phyloP scores from a whole-genome alignment of 2,888 invertebrate species.

The Emmelina monodactyla region DNA sequence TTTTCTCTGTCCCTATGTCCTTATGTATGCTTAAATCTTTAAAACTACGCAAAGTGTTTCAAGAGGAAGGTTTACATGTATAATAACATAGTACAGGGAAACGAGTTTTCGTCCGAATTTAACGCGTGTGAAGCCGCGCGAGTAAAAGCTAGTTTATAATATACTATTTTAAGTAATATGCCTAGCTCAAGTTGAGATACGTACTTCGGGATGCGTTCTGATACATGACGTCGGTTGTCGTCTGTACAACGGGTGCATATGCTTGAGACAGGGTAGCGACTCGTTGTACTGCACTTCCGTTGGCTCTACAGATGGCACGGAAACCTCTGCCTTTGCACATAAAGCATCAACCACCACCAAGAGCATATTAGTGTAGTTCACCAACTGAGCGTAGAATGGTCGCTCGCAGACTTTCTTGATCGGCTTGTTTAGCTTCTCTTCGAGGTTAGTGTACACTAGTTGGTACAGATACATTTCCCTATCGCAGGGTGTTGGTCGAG shows the following conservation, averaged over 20 bases:
- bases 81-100: too few relatives aligned
- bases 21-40: too few relatives aligned
- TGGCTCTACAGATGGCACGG: constrained; percentile 43
- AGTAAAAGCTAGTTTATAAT: too few relatives aligned
- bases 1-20: too few relatives aligned
- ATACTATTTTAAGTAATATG: too few relatives aligned
- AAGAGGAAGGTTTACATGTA: too few relatives aligned
- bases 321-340: constrained; percentile 62
- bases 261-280: constrained; percentile 67
- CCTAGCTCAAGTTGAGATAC: constrained; percentile 14
- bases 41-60: too few relatives aligned
- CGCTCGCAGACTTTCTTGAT: constrained; percentile 49
- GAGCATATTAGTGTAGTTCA: constrained; percentile 80
- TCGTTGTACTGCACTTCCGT: constrained; percentile 65
- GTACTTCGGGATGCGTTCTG: constrained; percentile 77
- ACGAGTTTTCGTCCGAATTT: too few relatives aligned
- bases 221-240: constrained; percentile 79
- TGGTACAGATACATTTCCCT: constrained; percentile 71
- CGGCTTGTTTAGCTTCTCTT: constrained; percentile 56
- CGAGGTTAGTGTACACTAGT: constrained; percentile 51
- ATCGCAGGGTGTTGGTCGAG: constrained; percentile 86
- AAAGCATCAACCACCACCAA: constrained; percentile 76
- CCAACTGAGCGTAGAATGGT: constrained; percentile 77
- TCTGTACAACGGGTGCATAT: constrained; percentile 68
- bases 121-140: too few relatives aligned